Base-by-base conservation (phyloP, 2,797 vertebrate species). In the Coluber constrictor region DNA sequence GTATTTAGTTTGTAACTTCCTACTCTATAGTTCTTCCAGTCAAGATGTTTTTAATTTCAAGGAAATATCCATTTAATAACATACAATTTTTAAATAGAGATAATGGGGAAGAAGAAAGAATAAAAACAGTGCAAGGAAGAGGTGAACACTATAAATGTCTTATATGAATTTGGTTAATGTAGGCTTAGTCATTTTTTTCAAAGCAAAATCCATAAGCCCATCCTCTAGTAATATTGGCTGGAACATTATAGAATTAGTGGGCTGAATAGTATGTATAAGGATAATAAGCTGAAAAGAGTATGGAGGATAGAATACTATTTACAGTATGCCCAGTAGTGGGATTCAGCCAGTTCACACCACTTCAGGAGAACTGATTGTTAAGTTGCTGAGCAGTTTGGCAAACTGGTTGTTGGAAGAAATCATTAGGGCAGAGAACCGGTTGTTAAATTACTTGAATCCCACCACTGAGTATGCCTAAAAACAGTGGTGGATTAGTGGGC, bases 401-500 rank as follows among this genome's bases (percentile, higher is more conserved):
- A 37, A 37, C 37, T 37, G 37, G 37, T 37, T 37, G 37, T 37
- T 37, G 37, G 37, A 37, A 37, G 37, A 37, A 37, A 37, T 37
- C 37, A 37, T 37, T 37, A 37, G 37, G 37, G 37, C 37, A 37
- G 37, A 37, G 37, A 37, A 37, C 37, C 37, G 37, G 37, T 37
- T 37, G 37, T 37, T 37, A 37, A 37, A 37, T 37, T 37, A 37
- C 37, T 37, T 37, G 37, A 37, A 37, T 37, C 37, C 37, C 37
- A 37, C 37, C 37, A 37, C 37, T 37, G 37, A 37, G 37, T 37
- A 89, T 94, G 47, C 83, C 55, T n/a, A 92, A 60, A 1, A 88
- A 74, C 93, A 92, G 6, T 57, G 27, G 93, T 66, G 86, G 54
- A 90, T 74, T 95, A 94, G 9, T 86, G 29, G 74, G 37, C 29